Base-by-base conservation (phyloP, 2,888 invertebrate species). In the Rhaphigaster nebulosa region DNA sequence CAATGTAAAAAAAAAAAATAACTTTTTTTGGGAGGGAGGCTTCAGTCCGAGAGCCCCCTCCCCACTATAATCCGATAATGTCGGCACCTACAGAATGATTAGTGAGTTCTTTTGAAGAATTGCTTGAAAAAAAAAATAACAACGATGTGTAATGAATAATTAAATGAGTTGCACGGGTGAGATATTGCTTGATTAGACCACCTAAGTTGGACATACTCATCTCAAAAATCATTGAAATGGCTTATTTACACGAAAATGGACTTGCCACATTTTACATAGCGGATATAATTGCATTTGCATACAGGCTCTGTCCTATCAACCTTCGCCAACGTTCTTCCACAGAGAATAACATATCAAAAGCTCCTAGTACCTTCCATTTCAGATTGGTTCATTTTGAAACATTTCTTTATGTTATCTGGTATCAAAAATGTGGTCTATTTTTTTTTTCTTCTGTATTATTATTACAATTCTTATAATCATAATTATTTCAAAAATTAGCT, bases 241-340 rank as follows among this genome's bases (percentile, higher is more conserved):
- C 70, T 34, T 70, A 70, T 70, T 34, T 70, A 70, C 70, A 70
- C 70, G 34, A 70, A 70, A 70, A 70, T 70, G 70, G 70, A 70
- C 70, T 70, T 70, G 70, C 70, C 70, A 70, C 70, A 70, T 70
- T 70, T 70, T 70, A 70, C 70, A 34, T 34, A 70, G 70, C 34
- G 70, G 70, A 70, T 70, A 70, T 70, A 70, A 70, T 70, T 70
- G 70, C 70, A 70, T 70, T 70, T 70, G 70, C 70, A 70, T 70
- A 70, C 70, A 70, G 34, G 70, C 70, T 70, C 70, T 70, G 70
- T 70, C 34, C 70, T 70, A 70, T 70, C 70, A 70, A 70, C 34
- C 70, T 70, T 70, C 3, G 34, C 70, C 38, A 70, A 70, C 20
- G 20, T 34, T 34, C 20, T 70, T 34, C 70, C 70, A 70, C 34